These are phyloP conservation scores for Rhopalosiphum maidis DNA, from an alignment of 1,140 invertebrate genomes.

Conservation along the genomic window DNA sequence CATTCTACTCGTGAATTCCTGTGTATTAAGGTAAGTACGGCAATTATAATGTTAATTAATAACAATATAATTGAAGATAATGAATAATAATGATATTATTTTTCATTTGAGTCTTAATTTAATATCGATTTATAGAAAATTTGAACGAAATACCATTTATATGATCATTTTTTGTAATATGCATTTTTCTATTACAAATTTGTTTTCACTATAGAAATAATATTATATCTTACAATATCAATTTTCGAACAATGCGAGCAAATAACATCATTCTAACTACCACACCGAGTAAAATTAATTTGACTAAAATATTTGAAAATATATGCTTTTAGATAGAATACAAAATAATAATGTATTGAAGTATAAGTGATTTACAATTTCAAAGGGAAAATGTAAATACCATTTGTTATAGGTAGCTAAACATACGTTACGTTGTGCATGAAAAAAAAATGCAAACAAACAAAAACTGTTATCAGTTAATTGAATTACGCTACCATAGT, in stretches of 20 bases:
- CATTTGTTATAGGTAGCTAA: background rate
- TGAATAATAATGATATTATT: background rate
- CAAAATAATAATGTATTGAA: background rate
- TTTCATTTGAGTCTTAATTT: background rate
- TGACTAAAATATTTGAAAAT: no score
- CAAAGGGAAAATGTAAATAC: background rate
- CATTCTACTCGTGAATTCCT: no score
- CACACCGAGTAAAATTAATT: background rate
- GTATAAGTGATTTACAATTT: background rate
- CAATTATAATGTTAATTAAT: background rate
- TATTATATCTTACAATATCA: no score
- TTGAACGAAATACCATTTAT: background rate
- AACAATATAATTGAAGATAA: background rate
- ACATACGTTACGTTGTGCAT: background rate
- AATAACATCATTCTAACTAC: background rate
- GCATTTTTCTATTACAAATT: background rate
- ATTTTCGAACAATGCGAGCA: background rate
- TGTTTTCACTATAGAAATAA: no score
- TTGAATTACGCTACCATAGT: background rate
- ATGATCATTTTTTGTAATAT: background rate
- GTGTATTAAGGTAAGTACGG: background rate
- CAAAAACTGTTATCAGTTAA: constrained; percentile 26
- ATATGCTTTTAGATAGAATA: background rate
- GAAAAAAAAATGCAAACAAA: background rate
- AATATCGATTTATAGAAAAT: background rate